Percentiles rank a stretch among this genome's conserved stretches.
These are phyloP conservation scores for Luffia ferchaultella DNA, from an alignment of 2,888 invertebrate species.

Conservation along the genomic window DNA sequence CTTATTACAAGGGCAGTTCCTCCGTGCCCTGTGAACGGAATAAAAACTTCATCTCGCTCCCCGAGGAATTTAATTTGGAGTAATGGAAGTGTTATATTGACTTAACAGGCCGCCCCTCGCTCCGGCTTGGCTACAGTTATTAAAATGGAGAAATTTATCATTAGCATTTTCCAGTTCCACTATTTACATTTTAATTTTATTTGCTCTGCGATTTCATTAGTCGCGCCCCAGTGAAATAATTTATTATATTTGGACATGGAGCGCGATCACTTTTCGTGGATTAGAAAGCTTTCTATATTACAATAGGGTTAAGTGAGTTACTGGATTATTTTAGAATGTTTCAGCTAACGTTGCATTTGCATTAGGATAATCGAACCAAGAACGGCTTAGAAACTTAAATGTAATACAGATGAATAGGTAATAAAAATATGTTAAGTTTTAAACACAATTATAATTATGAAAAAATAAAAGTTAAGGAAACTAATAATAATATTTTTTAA, in stretches of 20 bases:
- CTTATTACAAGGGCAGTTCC: constrained; percentile 26
- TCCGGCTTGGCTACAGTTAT: constrained; percentile 57
- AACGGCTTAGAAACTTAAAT: too few relatives aligned
- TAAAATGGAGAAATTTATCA: constrained; percentile 67
- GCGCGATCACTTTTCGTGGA: neutral
- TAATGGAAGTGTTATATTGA: constrained; percentile 68
- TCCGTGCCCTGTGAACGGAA: constrained; percentile 41
- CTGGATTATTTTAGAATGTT: neutral
- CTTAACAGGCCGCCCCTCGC: constrained; percentile 64
- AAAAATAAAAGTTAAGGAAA: too few relatives aligned
- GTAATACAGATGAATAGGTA: too few relatives aligned
- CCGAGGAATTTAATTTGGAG: constrained; percentile 65
- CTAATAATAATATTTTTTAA: too few relatives aligned
- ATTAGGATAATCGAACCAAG: too few relatives aligned
- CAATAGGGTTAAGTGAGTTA: neutral
- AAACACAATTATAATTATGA: too few relatives aligned
- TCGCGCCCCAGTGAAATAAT: constrained; percentile 38
- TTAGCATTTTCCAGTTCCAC: constrained; percentile 58
- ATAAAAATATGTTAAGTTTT: too few relatives aligned
- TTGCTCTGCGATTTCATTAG: constrained; percentile 64
- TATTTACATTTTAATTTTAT: constrained; percentile 66
- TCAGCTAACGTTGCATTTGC: neutral
- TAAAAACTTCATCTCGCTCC: constrained; percentile 64
- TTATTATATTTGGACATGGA: neutral
- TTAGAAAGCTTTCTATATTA: neutral